Conservation (phyloP, 1,140 invertebrate species). For the Linepithema humile region DNA sequence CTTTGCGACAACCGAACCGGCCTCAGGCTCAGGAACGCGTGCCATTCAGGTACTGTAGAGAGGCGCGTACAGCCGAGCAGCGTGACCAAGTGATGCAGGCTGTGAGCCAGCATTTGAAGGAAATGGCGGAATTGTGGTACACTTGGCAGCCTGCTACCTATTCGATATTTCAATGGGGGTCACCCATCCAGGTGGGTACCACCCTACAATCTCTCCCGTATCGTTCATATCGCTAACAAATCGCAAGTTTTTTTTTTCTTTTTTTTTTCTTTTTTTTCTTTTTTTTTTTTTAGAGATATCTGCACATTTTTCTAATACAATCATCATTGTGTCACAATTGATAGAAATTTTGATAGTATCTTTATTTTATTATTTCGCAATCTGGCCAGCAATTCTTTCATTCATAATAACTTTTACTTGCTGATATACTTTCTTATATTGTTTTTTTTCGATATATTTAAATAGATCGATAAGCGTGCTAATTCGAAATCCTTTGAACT, state of each 20-base stretch:
- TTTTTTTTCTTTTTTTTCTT: no score
- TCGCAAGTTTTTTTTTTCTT: slow-evolving; percentile 7
- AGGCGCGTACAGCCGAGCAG: slow-evolving; percentile 37
- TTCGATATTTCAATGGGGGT: slow-evolving; percentile 72
- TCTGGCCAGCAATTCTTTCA: neutral
- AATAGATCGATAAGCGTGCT: neutral
- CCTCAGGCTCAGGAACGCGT: slow-evolving; percentile 31
- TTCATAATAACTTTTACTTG: neutral
- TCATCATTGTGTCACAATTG: no score
- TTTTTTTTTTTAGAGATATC: neutral
- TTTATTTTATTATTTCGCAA: neutral
- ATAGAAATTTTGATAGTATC: neutral
- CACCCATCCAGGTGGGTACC: slow-evolving; percentile 79
- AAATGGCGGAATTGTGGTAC: slow-evolving; percentile 65
- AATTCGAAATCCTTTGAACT: neutral
- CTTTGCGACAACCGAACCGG: slow-evolving; percentile 53
- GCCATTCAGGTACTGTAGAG: slow-evolving; percentile 56
- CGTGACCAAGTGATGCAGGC: slow-evolving; percentile 53
- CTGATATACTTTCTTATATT: neutral
- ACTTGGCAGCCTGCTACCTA: slow-evolving; percentile 46
- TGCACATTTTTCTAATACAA: neutral
- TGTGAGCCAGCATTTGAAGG: slow-evolving; percentile 66
- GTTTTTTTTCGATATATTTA: slow-evolving; percentile 10
- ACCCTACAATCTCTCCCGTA: slow-evolving; percentile 66
- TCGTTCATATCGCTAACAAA: slow-evolving; percentile 59